Evolutionary conservation across 1,140 invertebrate species (phyloP).

Genomic region (Drosophila littoralis): DNA sequence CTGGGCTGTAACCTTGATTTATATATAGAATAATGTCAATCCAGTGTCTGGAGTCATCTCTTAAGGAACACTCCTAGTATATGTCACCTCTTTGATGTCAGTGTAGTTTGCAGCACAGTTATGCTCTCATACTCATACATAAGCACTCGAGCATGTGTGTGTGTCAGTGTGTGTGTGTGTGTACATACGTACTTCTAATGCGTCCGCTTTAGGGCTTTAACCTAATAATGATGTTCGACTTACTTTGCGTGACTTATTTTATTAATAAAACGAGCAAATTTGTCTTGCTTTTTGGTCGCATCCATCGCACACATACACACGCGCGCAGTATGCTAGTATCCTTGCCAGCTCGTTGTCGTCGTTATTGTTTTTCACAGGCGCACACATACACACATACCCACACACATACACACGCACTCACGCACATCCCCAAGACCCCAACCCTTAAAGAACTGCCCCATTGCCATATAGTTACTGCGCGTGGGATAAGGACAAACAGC

Average conservation of each 20-base stretch:
- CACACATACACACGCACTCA: neutral
- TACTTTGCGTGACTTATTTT: conserved; percentile 83
- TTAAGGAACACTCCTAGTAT: too few relatives aligned
- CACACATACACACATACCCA: conserved; percentile 1
- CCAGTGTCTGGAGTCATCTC: too few relatives aligned
- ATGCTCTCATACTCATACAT: neutral
- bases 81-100: conserved; percentile 5
- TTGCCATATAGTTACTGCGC: neutral
- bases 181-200: conserved; percentile 53
- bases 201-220: conserved; percentile 81
- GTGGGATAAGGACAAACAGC: conserved; percentile 48
- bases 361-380: conserved; percentile 37
- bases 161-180: neutral
- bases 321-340: conserved; percentile 1
- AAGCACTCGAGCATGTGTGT: neutral
- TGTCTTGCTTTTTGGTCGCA: conserved; percentile 80
- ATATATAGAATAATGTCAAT: too few relatives aligned
- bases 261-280: conserved; percentile 83
- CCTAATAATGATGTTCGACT: conserved; percentile 83
- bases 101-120: conserved; percentile 22
- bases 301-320: conserved; percentile 16
- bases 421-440: neutral
- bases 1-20: too few relatives aligned
- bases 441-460: conserved; percentile 4
- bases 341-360: conserved; percentile 15